Evolutionary conservation across 2,113 vertebrate species (phyloP), one percentile per base, ranked within the genome.

Genomic region (Pomatorhinus ruficollis): DNA sequence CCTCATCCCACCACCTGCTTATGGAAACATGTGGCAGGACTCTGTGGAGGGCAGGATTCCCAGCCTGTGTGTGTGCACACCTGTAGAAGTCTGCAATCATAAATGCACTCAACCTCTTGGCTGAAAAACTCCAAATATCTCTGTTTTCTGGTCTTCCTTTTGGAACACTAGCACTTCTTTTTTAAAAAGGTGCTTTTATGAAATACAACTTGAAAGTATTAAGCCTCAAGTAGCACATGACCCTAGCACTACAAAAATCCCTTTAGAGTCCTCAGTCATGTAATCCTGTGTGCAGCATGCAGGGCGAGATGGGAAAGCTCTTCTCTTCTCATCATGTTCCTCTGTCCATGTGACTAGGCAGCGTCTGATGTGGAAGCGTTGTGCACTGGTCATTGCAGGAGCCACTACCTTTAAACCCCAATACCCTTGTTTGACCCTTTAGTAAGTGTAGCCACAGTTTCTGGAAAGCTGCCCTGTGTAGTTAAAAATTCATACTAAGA

Each of bases 51-150:
- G 19, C 14, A 56, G 25, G 45, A 25, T 69, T 76, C 19, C 22
- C 13, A 40, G 18, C 31, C 17, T 11, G 0, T 15, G 8, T 18
- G 33, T n/a, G 8, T 47, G 39, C 13, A 3, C 25, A 22, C 6
- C 17, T 2, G 1, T 52, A 44, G 3, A 2, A 83, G 11, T 6
- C 37, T 92, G 66, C 8, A 50, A 4, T 82, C 10, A 11, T 15
- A 52, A 87, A 31, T 59, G 6, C 3, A 1, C 4, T 64, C 16
- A 35, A 25, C 4, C 13, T 71, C n/a, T 17, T 44, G 22, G 3
- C 30, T 82, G 49, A 64, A 87, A 82, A 76, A 19, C 15, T 52
- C 23, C 3, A 52, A 20, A 33, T 63, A 24, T 5, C 33, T 70
- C 33, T 69, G 11, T 19, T 40, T 83, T 57, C 21, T 53, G 30